Base-by-base conservation (phyloP, 1,140 invertebrate species). In the Branchinecta lindahli region DNA sequence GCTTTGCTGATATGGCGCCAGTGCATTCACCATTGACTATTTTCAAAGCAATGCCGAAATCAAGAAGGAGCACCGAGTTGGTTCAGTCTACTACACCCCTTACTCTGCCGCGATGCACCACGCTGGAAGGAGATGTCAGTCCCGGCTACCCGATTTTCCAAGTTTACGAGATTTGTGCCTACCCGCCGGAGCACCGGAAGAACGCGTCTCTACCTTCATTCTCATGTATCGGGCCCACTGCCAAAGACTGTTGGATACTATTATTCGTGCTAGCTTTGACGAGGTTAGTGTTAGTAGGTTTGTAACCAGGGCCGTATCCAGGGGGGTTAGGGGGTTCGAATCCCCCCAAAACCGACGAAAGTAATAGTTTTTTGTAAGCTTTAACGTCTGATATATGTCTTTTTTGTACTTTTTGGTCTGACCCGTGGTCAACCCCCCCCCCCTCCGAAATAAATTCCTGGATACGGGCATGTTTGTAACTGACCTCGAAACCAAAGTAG, bases 191-290 rank as follows among this genome's bases (percentile, higher is more conserved):
- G 74, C 81, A 3, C 75, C 79, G 2, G 75, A 78, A 71, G 80
- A 79, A 20, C 73, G 82, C 78, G 79, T 82, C 44, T 70, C 76
- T 3, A 82, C 81, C 7, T 83, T 84, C 74, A 74, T 83, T 18
- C 79, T 82, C 77, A 83, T 84, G 82, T 84, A 84, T 73, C 74
- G 81, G 66, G 80, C 82, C 6, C 83, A 84, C 72, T 83, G 82
- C 73, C 82, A 84, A 72, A 74, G 82, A 44, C 78, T 84, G 44
- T 75, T 84, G 21, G 83, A 84, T 69, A 81, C 81, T 0, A 78
- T 83, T 33, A 80, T 82, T 33, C 73, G 81, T 66, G 82, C 79
- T 33, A 82, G 80, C 73, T 83, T 84, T 76, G 81, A 83, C 67
- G 82, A 84, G 78, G 82, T 82, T 72, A 74, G 70, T 70, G 45